Conservation (phyloP, 2,888 invertebrate species). For the Aphidius colemani region DNA sequence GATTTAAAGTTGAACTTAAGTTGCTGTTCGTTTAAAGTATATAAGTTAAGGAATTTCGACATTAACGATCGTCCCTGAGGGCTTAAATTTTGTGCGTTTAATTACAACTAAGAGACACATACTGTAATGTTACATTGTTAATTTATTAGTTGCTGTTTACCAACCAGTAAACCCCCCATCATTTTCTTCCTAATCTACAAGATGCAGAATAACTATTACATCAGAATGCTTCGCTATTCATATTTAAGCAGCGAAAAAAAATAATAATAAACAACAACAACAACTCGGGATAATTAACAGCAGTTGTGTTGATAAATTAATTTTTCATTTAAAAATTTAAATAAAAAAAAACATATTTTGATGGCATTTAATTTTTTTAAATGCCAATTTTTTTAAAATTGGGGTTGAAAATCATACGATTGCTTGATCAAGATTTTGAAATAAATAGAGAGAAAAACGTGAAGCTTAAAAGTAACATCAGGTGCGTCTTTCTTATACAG, state of each 20-base stretch:
- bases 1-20: no score
- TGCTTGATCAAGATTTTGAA: no score
- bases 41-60: constrained; percentile 48
- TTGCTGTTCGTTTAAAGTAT: background rate
- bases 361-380: no score
- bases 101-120: constrained; percentile 57
- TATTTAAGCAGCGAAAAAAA: no score
- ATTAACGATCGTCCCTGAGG: constrained; percentile 44
- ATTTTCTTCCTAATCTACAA: constrained; percentile 48
- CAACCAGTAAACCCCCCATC: constrained; percentile 40
- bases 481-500: constrained; percentile 42
- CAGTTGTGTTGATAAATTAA: no score
- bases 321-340: no score
- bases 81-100: constrained; percentile 57
- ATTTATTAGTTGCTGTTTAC: constrained; percentile 56
- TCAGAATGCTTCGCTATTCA: background rate
- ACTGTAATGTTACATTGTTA: constrained; percentile 35
- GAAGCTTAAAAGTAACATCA: constrained; percentile 34
- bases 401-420: no score
- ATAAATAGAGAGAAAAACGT: constrained; percentile 4
- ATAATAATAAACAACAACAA: no score
- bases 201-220: constrained; percentile 30
- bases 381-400: no score
- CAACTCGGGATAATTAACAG: no score
- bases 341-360: no score